phyloP scores from a whole-genome alignment of 2,888 invertebrate species.

The Sericinus montela region DNA sequence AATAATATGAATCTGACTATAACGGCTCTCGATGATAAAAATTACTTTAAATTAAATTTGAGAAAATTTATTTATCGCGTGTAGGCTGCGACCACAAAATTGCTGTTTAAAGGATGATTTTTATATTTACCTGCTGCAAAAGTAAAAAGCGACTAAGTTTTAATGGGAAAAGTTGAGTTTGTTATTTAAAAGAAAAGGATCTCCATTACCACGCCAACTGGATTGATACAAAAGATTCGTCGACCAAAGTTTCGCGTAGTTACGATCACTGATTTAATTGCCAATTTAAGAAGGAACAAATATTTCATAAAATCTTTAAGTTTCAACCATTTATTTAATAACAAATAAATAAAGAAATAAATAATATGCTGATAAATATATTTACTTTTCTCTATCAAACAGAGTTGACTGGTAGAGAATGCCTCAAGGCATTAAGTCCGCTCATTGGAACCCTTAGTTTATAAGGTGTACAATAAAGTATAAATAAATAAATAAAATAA shows the following conservation, averaged over 20 bases:
- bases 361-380: no score
- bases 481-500: no score
- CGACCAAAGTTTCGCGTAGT: constrained; percentile 4
- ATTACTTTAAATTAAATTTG: no score
- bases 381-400: no score
- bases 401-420: no score
- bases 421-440: no score
- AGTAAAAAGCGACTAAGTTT: constrained; percentile 16
- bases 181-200: constrained; percentile 17
- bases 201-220: constrained; percentile 15
- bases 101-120: constrained; percentile 8
- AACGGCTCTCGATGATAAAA: no score
- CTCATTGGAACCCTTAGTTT: no score
- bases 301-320: no score
- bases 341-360: background rate
- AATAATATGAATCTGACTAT: no score
- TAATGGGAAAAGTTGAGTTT: constrained; percentile 20
- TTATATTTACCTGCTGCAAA: constrained; percentile 16
- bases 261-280: constrained; percentile 1
- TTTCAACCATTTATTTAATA: no score
- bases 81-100: background rate
- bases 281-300: background rate
- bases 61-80: background rate
- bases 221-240: constrained; percentile 17
- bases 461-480: no score